Evolutionary conservation across 2,113 vertebrate genomes (phyloP), one percentile per base, ranked within the genome.

Genomic region (Pterocles burchelli): DNA sequence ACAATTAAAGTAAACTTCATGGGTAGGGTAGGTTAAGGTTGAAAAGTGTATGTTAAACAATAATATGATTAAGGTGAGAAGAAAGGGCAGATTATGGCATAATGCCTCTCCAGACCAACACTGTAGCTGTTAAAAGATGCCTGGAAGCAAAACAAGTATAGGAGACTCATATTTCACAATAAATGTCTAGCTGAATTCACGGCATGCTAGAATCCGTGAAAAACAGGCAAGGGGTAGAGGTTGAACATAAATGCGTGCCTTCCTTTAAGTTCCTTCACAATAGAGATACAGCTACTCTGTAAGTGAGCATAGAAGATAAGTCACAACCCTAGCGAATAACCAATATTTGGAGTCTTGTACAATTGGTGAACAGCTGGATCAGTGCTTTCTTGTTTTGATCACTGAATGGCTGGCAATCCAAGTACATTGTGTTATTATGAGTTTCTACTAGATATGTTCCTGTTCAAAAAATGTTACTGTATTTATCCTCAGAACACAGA

Each of bases 301-400:
- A 75, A 55, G 15, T 19, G 28, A 88, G 26, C 36, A 3, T 38
- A 46, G 66, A 66, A 68, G 49, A 4, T 19, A 52, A 73, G 38
- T 41, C 0, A 0, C 0, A 2, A 41, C 9, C 5, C 16, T 33
- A 29, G 49, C 51, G 25, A 57, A 77, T 51, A 74, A 66, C 6
- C 45, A n/a, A 1, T 52, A 41, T 68, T 58, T 82, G 29, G 29
- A 48, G 19, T 52, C 36, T 82, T 51, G 33, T 33, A 28, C 65
- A 41, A 25, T 45, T 57, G 9, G 10, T 6, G 54, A 61, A 52
- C 24, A 76, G 41, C 46, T 46, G 36, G 38, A 22, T 43, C 22
- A 28, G 19, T 9, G 10, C 5, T 41, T 45, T 36, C 52, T 76
- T 66, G 28, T 38, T 94, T 57, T 76, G 48, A 36, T 62, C 29